A percentile compares a stretch with the other conserved stretches of the same genome.
Evolutionary conservation across 2,797 vertebrate species (phyloP).

Genomic region (Onychomys leucogaster): DNA sequence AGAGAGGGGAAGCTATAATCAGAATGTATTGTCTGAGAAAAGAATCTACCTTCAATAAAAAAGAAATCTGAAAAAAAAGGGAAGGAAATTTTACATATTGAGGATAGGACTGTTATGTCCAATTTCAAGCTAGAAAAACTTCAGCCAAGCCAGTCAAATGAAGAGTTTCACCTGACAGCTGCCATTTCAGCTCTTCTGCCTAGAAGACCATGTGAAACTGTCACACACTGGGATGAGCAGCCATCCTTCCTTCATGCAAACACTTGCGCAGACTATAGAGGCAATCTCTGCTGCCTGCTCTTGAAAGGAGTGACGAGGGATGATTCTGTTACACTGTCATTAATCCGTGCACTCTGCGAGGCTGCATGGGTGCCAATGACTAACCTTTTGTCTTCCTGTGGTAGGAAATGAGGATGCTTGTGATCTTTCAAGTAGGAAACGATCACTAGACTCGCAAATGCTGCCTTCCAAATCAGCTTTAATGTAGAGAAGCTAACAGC

Average conservation of each 20-base stretch:
- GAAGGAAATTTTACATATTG: background rate
- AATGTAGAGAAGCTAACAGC: background rate
- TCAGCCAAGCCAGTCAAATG: conserved; percentile 42
- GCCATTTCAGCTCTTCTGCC: conserved; percentile 22
- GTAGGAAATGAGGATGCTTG: background rate
- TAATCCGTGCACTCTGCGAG: background rate
- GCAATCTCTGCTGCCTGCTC: background rate
- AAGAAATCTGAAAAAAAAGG: too few species aligned
- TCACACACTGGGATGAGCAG: conserved; percentile 27
- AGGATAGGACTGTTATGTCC: background rate
- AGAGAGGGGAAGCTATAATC: background rate
- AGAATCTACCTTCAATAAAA: background rate
- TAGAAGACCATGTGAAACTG: conserved; percentile 18
- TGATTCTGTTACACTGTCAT: conserved; percentile 13
- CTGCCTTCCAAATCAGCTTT: background rate
- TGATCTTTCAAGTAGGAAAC: background rate
- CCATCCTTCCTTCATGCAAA: conserved; percentile 42
- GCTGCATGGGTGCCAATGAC: background rate
- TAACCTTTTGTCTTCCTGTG: conserved; percentile 44
- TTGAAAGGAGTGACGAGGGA: background rate
- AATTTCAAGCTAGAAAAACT: conserved; percentile 48
- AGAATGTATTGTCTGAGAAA: background rate
- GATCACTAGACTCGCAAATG: background rate
- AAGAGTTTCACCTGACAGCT: background rate
- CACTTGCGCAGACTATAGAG: background rate